A percentile compares a stretch with the other conserved stretches of the same genome.
These are phyloP conservation scores for Montifringilla adamsi DNA, from an alignment of 2,113 vertebrate species.

Conservation along the genomic window DNA sequence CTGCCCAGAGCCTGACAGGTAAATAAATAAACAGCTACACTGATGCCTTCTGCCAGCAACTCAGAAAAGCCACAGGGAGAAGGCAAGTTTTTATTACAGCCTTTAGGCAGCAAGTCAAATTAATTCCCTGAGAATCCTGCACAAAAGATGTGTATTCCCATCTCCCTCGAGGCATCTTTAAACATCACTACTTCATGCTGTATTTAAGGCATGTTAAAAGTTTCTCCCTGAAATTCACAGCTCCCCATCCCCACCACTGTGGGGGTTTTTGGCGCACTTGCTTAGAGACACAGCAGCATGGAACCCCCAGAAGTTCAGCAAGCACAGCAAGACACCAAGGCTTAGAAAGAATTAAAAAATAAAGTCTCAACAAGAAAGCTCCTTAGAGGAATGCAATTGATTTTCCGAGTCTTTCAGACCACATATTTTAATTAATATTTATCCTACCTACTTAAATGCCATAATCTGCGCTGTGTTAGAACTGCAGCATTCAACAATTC, in stretches of 20 bases:
- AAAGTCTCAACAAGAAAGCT: background rate
- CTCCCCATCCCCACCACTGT: background rate
- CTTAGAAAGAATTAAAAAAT: background rate
- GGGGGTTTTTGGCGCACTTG: background rate
- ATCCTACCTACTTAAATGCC: background rate
- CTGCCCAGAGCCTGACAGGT: background rate
- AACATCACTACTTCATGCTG: background rate
- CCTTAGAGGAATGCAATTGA: background rate
- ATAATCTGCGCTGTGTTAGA: background rate
- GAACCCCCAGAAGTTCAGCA: background rate
- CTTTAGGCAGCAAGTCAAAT: background rate
- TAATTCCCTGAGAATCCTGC: background rate
- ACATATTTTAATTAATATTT: conserved; percentile 45
- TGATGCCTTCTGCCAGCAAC: background rate
- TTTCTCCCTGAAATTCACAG: background rate
- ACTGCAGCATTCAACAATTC: background rate
- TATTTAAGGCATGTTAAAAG: background rate
- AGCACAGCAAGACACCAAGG: background rate
- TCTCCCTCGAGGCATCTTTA: background rate
- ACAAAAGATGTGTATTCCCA: background rate
- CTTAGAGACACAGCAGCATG: background rate
- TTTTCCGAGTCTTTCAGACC: background rate
- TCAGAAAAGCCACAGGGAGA: background rate
- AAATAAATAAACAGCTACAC: background rate
- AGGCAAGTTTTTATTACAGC: background rate